Conservation (phyloP, 2,888 invertebrate species). For the Lepidocyrtoides sp. region DNA sequence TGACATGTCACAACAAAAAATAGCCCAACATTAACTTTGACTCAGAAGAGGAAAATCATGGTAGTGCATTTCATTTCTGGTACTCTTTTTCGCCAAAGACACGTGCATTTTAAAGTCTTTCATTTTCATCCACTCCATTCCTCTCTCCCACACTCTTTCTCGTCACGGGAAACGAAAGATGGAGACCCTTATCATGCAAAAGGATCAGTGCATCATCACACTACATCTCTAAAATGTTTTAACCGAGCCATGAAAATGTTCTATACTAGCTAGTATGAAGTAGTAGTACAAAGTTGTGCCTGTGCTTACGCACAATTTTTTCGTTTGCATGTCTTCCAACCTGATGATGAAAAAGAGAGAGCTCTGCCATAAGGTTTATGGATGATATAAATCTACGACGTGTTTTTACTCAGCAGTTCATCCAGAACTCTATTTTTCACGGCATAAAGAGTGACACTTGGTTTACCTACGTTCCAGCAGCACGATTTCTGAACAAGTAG, state of each 20-base stretch:
- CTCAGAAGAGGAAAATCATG: neutral
- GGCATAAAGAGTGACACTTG: slow-evolving; percentile 9
- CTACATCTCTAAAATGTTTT: neutral
- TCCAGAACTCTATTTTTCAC: slow-evolving; percentile 32
- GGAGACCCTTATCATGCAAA: neutral
- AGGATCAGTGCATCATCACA: slow-evolving; percentile 21
- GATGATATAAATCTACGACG: slow-evolving; percentile 41
- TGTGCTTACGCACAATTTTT: too few relatives aligned
- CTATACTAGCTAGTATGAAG: too few relatives aligned
- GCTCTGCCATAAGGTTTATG: slow-evolving; percentile 36
- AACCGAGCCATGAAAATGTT: neutral
- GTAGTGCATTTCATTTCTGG: neutral
- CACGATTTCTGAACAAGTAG: neutral
- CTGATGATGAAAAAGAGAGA: slow-evolving; percentile 39
- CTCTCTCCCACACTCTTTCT: neutral
- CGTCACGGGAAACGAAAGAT: too few relatives aligned
- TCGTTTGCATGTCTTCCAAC: neutral
- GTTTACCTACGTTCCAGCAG: too few relatives aligned
- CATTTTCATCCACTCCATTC: neutral
- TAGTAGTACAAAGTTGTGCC: too few relatives aligned
- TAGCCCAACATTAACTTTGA: slow-evolving; percentile 39
- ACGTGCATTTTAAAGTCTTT: slow-evolving; percentile 37
- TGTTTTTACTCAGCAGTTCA: slow-evolving; percentile 34
- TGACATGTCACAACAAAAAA: slow-evolving; percentile 52
- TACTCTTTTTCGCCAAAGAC: neutral